These are phyloP conservation scores for Tiliacea citrago DNA, from an alignment of 2,888 invertebrate species.

Conservation along the genomic window DNA sequence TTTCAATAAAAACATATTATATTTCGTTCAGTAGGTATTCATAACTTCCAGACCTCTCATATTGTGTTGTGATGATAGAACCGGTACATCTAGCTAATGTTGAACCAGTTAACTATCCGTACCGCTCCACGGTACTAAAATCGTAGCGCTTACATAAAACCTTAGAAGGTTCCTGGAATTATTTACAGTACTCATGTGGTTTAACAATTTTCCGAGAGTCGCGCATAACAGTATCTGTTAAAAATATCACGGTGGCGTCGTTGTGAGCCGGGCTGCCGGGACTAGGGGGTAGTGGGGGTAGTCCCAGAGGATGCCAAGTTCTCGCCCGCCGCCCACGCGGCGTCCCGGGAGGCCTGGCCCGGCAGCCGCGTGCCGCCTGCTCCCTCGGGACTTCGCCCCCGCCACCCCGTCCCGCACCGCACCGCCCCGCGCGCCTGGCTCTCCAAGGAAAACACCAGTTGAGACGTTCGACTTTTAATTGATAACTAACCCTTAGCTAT, in stretches of 20 bases:
- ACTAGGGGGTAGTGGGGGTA: conserved; percentile 78
- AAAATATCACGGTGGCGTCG: conserved; percentile 86
- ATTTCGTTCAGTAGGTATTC: not conserved
- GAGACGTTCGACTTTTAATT: conserved; percentile 88
- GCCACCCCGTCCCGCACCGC: conserved; percentile 67
- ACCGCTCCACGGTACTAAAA: not conserved
- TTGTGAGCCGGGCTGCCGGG: conserved; percentile 71
- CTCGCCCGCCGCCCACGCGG: conserved; percentile 87
- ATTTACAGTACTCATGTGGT: conserved; percentile 57
- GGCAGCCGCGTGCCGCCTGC: conserved; percentile 86
- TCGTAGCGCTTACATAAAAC: conserved; percentile 25
- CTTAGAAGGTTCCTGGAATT: conserved; percentile 40
- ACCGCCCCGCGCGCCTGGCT: conserved; percentile 67
- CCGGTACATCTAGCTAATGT: not conserved
- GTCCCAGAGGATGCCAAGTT: conserved; percentile 87
- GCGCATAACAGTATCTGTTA: conserved; percentile 78
- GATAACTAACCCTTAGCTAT: conserved; percentile 72
- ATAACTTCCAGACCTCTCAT: not conserved
- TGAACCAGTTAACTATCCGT: not conserved
- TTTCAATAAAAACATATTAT: not conserved
- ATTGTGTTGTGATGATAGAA: not conserved
- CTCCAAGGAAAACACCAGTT: conserved; percentile 85
- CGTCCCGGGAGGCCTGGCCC: conserved; percentile 86
- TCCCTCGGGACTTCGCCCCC: conserved; percentile 81
- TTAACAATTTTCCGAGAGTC: conserved; percentile 70